Percentiles rank a stretch among this genome's conserved stretches.
phyloP scores from a whole-genome alignment of 1,140 invertebrate genomes.

The Ooceraea biroi region DNA sequence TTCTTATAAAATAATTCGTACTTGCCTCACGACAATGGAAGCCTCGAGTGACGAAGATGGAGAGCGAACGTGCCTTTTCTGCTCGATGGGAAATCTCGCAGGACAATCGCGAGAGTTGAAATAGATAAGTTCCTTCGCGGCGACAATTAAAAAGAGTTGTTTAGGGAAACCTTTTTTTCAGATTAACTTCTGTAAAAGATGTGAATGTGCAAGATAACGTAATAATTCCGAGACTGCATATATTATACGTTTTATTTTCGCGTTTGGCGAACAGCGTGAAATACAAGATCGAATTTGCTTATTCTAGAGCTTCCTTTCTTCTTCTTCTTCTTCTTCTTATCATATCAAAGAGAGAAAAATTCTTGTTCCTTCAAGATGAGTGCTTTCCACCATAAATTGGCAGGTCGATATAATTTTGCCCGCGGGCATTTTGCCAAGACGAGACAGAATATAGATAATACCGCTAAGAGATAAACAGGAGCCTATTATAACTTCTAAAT shows the following conservation, averaged over 20 bases:
- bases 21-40: conserved; percentile 1
- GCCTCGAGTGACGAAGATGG: background rate
- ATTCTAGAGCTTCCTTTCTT: background rate
- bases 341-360: background rate
- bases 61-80: background rate
- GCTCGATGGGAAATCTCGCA: background rate
- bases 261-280: background rate
- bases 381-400: conserved; percentile 15
- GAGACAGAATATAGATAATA: conserved; percentile 35
- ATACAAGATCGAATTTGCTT: background rate
- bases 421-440: conserved; percentile 14
- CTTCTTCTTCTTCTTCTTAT: background rate
- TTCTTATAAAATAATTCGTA: background rate
- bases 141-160: background rate
- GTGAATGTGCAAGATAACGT: background rate
- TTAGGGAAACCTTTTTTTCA: too few relatives aligned
- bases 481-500: conserved; percentile 48
- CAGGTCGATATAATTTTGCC: conserved; percentile 17
- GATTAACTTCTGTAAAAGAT: too few relatives aligned
- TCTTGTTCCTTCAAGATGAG: background rate
- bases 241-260: background rate
- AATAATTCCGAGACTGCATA: background rate
- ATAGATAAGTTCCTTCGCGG: background rate
- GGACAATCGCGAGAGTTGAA: conserved; percentile 14
- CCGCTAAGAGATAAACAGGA: conserved; percentile 40